Evolutionary conservation across 1,140 invertebrate genomes (phyloP), one percentile per base, ranked within the genome.

Genomic region (Drosophila sulfurigaster): DNA sequence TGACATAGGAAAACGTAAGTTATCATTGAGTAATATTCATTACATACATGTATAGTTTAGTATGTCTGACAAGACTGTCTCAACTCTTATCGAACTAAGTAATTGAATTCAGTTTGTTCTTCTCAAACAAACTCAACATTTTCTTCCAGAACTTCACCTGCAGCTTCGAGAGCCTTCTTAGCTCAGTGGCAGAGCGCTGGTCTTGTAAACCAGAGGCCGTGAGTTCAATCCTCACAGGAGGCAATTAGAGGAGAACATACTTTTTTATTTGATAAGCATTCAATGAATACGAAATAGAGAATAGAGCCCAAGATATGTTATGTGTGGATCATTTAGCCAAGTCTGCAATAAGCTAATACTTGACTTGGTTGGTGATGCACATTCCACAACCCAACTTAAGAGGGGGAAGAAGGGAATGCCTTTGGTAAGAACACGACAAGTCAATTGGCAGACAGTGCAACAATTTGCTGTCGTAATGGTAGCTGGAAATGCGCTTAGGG

Each of bases 181-280:
- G 96, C 96, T 97, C 96, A 97, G 96, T 96, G 96, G 96, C 95
- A 97, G 96, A 97, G 96, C 96, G 96, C 96, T 96, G 96, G 96
- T 97, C 96, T 97, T 96, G 96, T 97, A 97, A 97, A 96, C 96
- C 96, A 96, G 96, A 95, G 96, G 96, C 96, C 96, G 96, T 96
- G 96, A 96, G 96, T 96, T 96, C 96, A 95, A 96, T 95, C 95
- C 96, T 96, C 96, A 96, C 95, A 95, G 95, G 95, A 95, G 95
- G 95, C 95, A 95, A 32, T 30, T 2, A 16, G 35, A 10, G 35
- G 7, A 10, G 10, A 10, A 25, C 20, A 10, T 38, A 10, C 35
- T 38, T 38, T 38, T 38, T 38, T 38, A 8, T 32, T 25, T 8
- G 32, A 32, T 32, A 8, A 32, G 32, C 32, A 32, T 5, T 32